These are phyloP conservation scores for Agelaius phoeniceus DNA, from an alignment of 2,113 vertebrate genomes.

Conservation along the genomic window DNA sequence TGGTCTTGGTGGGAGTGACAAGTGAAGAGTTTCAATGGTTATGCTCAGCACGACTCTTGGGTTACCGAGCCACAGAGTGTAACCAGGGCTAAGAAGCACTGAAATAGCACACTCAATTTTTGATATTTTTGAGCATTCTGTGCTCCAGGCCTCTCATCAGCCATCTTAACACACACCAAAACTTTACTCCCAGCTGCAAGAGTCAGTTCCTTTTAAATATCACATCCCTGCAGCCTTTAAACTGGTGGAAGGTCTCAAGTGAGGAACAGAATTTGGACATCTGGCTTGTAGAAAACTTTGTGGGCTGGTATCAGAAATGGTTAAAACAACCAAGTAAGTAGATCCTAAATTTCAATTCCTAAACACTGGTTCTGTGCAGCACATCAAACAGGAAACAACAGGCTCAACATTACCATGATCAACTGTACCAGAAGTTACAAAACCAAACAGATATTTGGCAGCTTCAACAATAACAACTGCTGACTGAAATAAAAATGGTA, in stretches of 20 bases:
- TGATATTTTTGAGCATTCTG: not conserved
- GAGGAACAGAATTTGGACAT: not conserved
- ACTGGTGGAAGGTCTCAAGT: not conserved
- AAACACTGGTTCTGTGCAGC: not conserved
- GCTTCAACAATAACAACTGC: not conserved
- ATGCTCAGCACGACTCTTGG: accelerated
- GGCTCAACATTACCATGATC: not conserved
- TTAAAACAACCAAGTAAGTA: not conserved
- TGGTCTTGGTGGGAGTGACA: accelerated
- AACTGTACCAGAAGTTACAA: not conserved
- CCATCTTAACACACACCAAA: not conserved
- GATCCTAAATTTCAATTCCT: not conserved
- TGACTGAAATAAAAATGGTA: not conserved
- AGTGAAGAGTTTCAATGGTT: not conserved
- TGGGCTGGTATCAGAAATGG: not conserved
- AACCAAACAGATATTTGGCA: not conserved
- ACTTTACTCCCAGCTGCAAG: not conserved
- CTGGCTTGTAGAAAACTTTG: not conserved
- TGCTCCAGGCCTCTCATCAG: not conserved
- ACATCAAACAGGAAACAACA: not conserved
- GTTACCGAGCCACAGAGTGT: not conserved
- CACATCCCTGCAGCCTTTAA: not conserved
- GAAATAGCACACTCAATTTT: accelerated
- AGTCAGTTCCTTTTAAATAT: not conserved
- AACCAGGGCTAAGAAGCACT: not conserved